Conservation (phyloP, 2,888 invertebrate species). For the Rosalia funebris region DNA sequence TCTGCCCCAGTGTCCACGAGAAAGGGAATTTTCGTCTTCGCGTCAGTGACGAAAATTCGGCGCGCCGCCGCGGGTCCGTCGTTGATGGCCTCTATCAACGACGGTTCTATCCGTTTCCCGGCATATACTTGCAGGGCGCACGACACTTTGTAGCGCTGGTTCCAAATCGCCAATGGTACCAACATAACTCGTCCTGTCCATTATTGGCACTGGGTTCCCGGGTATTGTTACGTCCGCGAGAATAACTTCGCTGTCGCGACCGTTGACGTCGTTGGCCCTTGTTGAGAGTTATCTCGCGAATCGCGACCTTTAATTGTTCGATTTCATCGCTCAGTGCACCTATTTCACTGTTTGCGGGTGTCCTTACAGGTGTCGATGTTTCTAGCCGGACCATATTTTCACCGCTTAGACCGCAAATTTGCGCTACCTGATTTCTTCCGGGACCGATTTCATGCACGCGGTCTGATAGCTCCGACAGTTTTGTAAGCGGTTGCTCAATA, state of each 20-base stretch:
- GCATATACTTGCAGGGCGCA: slow-evolving; percentile 21
- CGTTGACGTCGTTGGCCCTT: neutral
- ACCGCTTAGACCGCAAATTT: neutral
- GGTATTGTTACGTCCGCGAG: neutral
- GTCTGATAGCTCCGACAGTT: neutral
- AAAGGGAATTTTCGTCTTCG: slow-evolving; percentile 15
- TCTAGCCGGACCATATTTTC: neutral
- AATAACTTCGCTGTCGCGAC: neutral
- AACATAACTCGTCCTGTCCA: slow-evolving; percentile 30
- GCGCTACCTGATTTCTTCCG: neutral
- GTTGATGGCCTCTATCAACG: slow-evolving; percentile 17
- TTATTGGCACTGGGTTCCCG: neutral
- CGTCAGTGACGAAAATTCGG: slow-evolving; percentile 30
- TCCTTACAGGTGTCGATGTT: neutral
- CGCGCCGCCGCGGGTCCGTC: slow-evolving; percentile 10
- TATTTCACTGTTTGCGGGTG: neutral
- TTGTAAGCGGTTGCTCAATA: neutral
- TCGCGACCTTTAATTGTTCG: neutral
- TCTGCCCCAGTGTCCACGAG: slow-evolving; percentile 33
- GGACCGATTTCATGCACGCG: neutral
- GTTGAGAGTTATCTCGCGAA: neutral
- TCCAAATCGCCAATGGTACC: slow-evolving; percentile 36
- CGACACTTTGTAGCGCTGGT: slow-evolving; percentile 25
- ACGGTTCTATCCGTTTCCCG: slow-evolving; percentile 32
- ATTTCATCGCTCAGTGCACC: neutral